These are phyloP conservation scores for Drosophila buzzatii DNA, from an alignment of 2,888 invertebrate species.

Conservation along the genomic window DNA sequence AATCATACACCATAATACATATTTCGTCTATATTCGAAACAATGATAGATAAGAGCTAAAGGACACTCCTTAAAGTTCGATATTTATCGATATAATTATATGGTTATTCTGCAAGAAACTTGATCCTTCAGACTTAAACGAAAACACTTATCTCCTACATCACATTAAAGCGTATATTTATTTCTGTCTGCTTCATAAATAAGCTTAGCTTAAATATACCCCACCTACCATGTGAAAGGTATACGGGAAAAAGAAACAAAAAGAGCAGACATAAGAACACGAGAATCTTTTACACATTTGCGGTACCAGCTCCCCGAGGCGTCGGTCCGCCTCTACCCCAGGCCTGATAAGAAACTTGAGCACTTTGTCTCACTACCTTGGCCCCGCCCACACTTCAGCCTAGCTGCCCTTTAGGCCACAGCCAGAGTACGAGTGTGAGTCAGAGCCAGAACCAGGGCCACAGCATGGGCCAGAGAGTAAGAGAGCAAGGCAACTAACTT, in stretches of 20 bases:
- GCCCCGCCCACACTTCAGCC: conserved; percentile 14
- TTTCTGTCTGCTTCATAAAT: neutral
- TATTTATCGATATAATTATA: neutral
- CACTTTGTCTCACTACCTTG: conserved; percentile 31
- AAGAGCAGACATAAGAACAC: conserved; percentile 33
- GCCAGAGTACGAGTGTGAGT: neutral
- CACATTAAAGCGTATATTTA: neutral
- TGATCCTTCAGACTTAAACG: neutral
- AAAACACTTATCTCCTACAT: neutral
- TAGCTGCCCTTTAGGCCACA: conserved; percentile 26
- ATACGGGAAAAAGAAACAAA: neutral
- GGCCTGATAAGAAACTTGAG: conserved; percentile 60
- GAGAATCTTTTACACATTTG: conserved; percentile 53
- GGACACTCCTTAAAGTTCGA: neutral
- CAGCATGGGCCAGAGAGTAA: neutral
- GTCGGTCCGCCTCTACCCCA: neutral
- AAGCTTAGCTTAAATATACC: neutral
- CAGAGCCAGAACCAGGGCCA: neutral
- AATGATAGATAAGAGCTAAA: too few relatives aligned
- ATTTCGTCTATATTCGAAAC: too few relatives aligned
- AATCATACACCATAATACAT: too few relatives aligned
- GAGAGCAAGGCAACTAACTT: conserved; percentile 38
- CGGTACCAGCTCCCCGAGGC: conserved; percentile 17
- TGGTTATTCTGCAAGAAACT: neutral
- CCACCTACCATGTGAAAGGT: neutral